These are phyloP conservation scores for Geodia barretti DNA, from an alignment of 37 sponge, comb jelly and placozoan genomes.

Conservation along the genomic window DNA sequence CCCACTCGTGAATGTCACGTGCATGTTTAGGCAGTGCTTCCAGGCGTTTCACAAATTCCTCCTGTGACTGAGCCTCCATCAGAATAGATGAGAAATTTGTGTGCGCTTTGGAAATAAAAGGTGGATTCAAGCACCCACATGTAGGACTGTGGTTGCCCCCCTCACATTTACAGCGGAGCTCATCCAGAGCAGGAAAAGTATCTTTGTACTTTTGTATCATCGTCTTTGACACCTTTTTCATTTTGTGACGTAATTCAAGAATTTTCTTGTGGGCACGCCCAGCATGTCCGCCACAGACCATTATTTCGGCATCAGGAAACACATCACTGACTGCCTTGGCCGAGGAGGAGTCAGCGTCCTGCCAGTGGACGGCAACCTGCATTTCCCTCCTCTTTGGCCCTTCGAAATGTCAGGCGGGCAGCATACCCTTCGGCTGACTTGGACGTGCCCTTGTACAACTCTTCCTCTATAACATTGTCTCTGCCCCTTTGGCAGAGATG, in stretches of 20 bases:
- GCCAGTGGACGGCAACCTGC: conserved; percentile 19
- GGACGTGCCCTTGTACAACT: conserved; percentile 26
- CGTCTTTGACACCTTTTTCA: conserved; percentile 24
- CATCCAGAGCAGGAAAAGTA: not conserved
- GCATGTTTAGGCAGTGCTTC: conserved; percentile 35
- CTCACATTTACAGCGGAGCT: conserved; percentile 32
- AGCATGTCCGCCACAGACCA: conserved; percentile 37
- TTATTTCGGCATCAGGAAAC: conserved; percentile 4
- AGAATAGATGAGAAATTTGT: conserved; percentile 12
- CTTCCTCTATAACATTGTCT: conserved; percentile 17
- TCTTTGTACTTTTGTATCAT: not conserved
- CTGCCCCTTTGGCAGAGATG: conserved; percentile 32
- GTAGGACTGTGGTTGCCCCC: not conserved
- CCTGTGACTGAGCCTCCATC: not conserved
- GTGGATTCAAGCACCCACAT: conserved; percentile 34
- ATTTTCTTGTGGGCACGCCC: conserved; percentile 14
- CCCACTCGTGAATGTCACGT: conserved; percentile 34
- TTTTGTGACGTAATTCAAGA: not conserved
- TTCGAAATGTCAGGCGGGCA: conserved; percentile 7
- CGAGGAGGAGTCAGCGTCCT: conserved; percentile 38
- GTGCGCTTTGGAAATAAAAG: conserved; percentile 11
- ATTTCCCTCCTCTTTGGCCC: conserved; percentile 41
- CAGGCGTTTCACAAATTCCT: conserved; percentile 6
- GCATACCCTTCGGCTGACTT: conserved; percentile 35
- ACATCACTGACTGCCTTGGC: conserved; percentile 9